phyloP scores from a whole-genome alignment of 2,113 vertebrate species.

The Dunckerocampus dactyliophorus region DNA sequence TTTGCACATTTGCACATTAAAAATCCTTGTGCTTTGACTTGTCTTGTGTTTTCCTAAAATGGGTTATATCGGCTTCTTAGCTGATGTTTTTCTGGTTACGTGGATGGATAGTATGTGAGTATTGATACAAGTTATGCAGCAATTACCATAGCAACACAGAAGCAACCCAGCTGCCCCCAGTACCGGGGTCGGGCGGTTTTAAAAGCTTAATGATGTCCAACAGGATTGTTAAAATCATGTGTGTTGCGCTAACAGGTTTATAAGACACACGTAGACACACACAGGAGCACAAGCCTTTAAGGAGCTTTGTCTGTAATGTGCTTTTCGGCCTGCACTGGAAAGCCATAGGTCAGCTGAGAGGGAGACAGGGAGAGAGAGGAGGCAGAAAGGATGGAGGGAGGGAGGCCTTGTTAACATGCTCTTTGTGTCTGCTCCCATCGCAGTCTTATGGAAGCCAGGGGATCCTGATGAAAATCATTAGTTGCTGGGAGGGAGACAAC shows the following conservation, averaged over 20 bases:
- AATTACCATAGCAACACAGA: no score
- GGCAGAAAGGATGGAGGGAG: conserved; percentile 5
- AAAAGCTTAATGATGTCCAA: conserved; percentile 9
- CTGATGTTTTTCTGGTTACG: no score
- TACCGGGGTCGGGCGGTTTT: not conserved
- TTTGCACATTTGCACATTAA: no score
- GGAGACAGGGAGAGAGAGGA: conserved; percentile 16
- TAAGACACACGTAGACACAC: conserved; percentile 22
- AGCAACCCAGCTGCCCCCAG: no score
- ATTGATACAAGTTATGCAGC: no score
- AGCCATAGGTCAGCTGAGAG: conserved; percentile 52
- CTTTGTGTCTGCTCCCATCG: conserved; percentile 56
- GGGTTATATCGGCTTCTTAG: no score
- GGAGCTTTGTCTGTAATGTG: conserved; percentile 69
- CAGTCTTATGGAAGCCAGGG: conserved; percentile 36
- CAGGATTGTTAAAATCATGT: conserved; percentile 15
- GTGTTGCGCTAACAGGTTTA: conserved; percentile 44
- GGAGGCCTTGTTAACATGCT: conserved; percentile 57
- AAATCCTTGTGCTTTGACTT: no score
- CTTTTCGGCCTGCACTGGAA: conserved; percentile 51
- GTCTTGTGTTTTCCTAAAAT: no score
- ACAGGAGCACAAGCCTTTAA: conserved; percentile 58
- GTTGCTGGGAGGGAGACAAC: conserved; percentile 15
- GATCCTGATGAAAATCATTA: conserved; percentile 46
- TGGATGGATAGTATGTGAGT: no score